A percentile compares a stretch with the other conserved stretches of the same genome.
These are phyloP conservation scores for Scytalopus superciliaris DNA, from an alignment of 2,113 vertebrate genomes.

Conservation along the genomic window DNA sequence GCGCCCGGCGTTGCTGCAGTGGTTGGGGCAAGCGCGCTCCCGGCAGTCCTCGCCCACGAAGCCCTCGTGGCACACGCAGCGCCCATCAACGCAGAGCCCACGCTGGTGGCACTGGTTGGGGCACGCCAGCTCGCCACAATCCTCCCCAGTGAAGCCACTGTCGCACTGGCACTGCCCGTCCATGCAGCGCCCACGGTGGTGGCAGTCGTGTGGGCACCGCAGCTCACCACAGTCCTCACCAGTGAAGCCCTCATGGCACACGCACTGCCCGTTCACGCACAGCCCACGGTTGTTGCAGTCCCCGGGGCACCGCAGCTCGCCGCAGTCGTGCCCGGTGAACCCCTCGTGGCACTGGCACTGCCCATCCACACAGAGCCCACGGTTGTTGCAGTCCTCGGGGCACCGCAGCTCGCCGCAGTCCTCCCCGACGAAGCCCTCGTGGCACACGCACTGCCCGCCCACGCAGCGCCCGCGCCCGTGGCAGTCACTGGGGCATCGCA, in stretches of 20 bases:
- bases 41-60: conserved; percentile 85
- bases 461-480: conserved; percentile 80
- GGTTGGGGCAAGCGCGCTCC: conserved; percentile 74
- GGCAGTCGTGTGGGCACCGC: conserved; percentile 84
- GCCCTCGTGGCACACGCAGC: conserved; percentile 84
- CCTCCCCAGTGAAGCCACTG: conserved; percentile 80
- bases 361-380: conserved; percentile 80
- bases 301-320: conserved; percentile 81
- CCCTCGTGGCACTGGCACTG: conserved; percentile 83
- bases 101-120: conserved; percentile 80
- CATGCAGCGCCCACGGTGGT: conserved; percentile 81
- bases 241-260: conserved; percentile 78
- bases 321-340: conserved; percentile 81
- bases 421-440: conserved; percentile 79
- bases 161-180: conserved; percentile 85
- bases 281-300: conserved; percentile 81
- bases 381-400: conserved; percentile 80
- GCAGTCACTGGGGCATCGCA: conserved; percentile 86
- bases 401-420: conserved; percentile 86
- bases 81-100: conserved; percentile 83
- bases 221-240: conserved; percentile 83
- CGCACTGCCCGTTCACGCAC: conserved; percentile 85
- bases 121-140: conserved; percentile 84
- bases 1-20: conserved; percentile 76
- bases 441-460: conserved; percentile 84